A percentile compares a stretch with the other conserved stretches of the same genome.
Evolutionary conservation across 2,113 vertebrate species (phyloP).

Genomic region (Vulpes vulpes): DNA sequence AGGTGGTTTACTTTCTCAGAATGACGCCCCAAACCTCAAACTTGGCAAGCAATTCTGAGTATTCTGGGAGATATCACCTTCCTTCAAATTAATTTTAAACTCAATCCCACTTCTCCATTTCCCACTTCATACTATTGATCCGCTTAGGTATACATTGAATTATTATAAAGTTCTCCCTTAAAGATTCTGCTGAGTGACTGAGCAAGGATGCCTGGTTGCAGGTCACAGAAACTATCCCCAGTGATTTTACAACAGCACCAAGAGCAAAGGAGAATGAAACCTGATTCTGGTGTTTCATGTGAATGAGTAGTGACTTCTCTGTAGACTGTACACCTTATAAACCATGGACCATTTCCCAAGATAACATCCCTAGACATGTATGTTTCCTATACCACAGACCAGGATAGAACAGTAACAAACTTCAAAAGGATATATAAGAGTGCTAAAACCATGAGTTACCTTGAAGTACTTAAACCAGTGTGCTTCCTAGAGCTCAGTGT

Average conservation of each 20-base stretch:
- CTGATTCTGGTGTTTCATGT: background rate
- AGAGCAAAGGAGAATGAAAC: slow-evolving; percentile 12
- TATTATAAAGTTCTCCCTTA: background rate
- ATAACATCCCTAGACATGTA: background rate
- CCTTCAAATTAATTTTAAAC: background rate
- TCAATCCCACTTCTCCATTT: background rate
- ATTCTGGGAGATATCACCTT: background rate
- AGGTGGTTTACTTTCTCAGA: background rate
- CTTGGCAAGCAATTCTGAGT: background rate
- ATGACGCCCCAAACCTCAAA: background rate
- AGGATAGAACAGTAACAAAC: background rate
- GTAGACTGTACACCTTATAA: background rate
- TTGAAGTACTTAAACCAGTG: background rate
- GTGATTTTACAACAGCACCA: background rate
- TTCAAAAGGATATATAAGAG: background rate
- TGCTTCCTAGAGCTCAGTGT: background rate
- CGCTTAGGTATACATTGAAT: background rate
- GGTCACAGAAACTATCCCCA: background rate
- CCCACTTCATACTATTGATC: background rate
- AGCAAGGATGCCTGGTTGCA: background rate
- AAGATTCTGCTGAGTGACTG: background rate
- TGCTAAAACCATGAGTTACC: background rate
- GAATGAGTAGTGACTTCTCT: background rate
- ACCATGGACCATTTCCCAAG: background rate
- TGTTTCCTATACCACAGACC: background rate